phyloP scores from a whole-genome alignment of 2,113 vertebrate species.

The Gambusia affinis region DNA sequence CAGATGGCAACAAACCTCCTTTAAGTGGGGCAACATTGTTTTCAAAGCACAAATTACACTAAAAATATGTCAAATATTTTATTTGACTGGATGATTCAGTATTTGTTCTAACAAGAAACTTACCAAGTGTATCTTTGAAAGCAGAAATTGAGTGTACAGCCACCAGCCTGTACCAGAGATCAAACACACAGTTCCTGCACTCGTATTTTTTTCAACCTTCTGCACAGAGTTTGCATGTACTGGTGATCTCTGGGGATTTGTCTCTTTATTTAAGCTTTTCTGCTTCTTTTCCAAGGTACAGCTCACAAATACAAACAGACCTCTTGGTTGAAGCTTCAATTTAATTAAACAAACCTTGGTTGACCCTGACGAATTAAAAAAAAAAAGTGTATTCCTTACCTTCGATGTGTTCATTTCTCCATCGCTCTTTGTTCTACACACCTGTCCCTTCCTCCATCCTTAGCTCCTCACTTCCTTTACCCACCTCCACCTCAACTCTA shows the following conservation, averaged over 20 bases:
- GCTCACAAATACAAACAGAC: neutral
- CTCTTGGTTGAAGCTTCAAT: too few species aligned
- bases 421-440: conserved; percentile 7
- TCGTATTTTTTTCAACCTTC: too few species aligned
- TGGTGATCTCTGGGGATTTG: neutral
- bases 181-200: too few species aligned
- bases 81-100: too few species aligned
- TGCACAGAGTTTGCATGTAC: neutral
- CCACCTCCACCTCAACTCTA: conserved; percentile 15
- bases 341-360: neutral
- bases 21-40: neutral
- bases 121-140: too few species aligned
- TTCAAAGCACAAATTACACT: neutral
- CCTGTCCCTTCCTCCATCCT: conserved; percentile 5
- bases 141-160: too few species aligned
- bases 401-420: neutral
- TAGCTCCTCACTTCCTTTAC: conserved; percentile 20
- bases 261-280: neutral
- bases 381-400: conserved; percentile 1
- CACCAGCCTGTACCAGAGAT: too few species aligned
- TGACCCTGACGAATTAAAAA: neutral
- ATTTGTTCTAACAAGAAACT: too few species aligned
- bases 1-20: neutral
- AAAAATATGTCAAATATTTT: neutral
- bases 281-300: neutral